Base-by-base conservation (phyloP, 2,113 vertebrate species). In the Urocynchramus pylzowi region DNA sequence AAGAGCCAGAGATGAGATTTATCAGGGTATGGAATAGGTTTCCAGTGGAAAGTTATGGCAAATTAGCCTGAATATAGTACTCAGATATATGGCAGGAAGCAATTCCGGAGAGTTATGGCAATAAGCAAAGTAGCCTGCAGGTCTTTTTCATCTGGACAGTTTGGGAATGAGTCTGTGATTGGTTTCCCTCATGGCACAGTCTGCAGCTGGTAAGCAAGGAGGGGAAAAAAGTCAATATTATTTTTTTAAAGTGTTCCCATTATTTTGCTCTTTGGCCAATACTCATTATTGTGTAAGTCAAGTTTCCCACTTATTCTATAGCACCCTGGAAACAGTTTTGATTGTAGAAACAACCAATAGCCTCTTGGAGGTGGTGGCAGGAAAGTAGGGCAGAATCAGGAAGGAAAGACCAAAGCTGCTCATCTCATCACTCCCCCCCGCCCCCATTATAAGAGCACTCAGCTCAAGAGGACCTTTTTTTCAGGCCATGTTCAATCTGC, bases 131-230 rank as follows among this genome's bases (percentile, higher is more conserved):
- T 89, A 93, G 23, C 47, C 56, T 78, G 21, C 26, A 61, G 52
- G 83, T 57, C 90, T 95, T 96, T 96, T 93, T 97, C 95, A 92
- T 92, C 92, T 68, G 57, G 91, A 79, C 92, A 92, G 79, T 89
- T 90, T 84, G 77, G 83, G 95, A 97, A 97, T 96, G 87, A 97
- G 88, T 33, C 85, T 87, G 37, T 94, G 96, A 94, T 91, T 86
- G 92, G 68, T 93, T 96, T 94, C 78, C 83, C 70, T 83, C 80
- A 37, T 26, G 28, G 64, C 5, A 18, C 50, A 85, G 56, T 64
- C 80, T 82, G 77, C 26, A 91, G 47, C 49, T 89, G 77, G 80
- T 84, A 81, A 93, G 39, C 45, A 89, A 89, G 30, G 31, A 86
- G 16, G 19, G 19, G 28, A 6, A 7, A 71, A 87, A 93, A 73